Base-by-base conservation (phyloP, 2,113 vertebrate species). In the Phrynosoma platyrhinos region DNA sequence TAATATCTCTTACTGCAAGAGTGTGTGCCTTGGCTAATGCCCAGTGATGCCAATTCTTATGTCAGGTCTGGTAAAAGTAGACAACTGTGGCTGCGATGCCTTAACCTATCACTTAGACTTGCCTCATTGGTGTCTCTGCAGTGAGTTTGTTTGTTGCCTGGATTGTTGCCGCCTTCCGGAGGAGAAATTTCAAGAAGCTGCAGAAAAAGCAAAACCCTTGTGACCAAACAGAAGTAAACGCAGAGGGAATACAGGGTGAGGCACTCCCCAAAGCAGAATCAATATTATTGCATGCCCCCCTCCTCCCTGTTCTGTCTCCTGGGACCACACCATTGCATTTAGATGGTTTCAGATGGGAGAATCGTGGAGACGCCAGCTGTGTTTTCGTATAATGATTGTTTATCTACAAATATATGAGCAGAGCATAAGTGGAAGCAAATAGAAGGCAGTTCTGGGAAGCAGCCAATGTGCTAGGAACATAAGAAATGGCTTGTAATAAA, bases 131-230 rank as follows among this genome's bases (percentile, higher is more conserved):
- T 85, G 62, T 86, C 62, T 88, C 62, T 81, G 62, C 94, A 99
- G 99, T 98, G 90, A 98, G 98, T 87, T 96, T 98, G 52, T 91
- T 98, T 0, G 89, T 98, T 69, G 98, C 99, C 40, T 97, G 94
- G 74, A n/a, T 97, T 0, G 98, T 99, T 32, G 98, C 98, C 0
- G 18, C 90, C 91, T 92, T 97, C 83, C 97, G 98, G 66, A 96
- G 95, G 84, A 95, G 91, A 82, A 97, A 97, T 40, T 98, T 97
- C 95, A 97, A 94, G 91, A 98, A 96, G 90, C 96, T 98, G 78
- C 97, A 98, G 94, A 97, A 95, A 93, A 96, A 92, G 92, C 94
- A 90, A 74, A 91, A 93, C 76, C 89, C 90, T 84, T 96, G 92
- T 0, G 74, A 90, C 84, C 94, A 86, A 92, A 91, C 94, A 82